Base-by-base conservation (phyloP, 1,140 invertebrate genomes). In the Dendroctonus valens region DNA sequence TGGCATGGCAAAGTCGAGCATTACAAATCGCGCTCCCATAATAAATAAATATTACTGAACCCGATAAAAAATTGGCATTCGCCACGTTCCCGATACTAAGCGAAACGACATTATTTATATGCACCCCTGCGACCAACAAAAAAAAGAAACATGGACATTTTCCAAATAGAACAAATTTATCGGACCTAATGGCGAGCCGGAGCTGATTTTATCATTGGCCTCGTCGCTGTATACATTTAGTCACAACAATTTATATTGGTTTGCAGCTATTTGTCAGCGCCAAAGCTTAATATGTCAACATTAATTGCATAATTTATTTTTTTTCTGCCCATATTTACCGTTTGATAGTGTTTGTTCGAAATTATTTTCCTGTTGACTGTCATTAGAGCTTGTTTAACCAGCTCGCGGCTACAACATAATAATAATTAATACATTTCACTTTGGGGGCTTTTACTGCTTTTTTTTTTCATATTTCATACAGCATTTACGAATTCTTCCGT, bases 231-330 rank as follows among this genome's bases (percentile, higher is more conserved):
- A 41, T n/a, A 39, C 53, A 55, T 55, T 55, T 41, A 55, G 26
- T 55, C 3, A 41, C 53, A 55, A 55, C 53, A 55, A 55, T 55
- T 55, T 55, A 55, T 55, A 39, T 41, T 55, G 53, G 39, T 55
- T n/a, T 15, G 41, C 7, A 49, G 41, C 40, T 49, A 39, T 59
- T 59, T 49, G 57, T 59, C 46, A 59, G 8, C 15, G 12, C 15
- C 46, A 46, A 59, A 46, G 57, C 46, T 59, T 48, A 59, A 46
- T 59, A 59, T 46, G 57, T 59, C 42, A 26, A 46, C 57, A 59
- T 46, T 46, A 59, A 59, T 39, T 59, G 39, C 57, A 59, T 59
- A 59, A 48, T 59, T 59, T 59, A 46, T 46, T 59, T 59, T 59
- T 54, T 55, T 11, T 6, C 38, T 52, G 6, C 37, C n/a, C 8